phyloP scores from a whole-genome alignment of 2,888 invertebrate genomes.

The Chesias legatella region DNA sequence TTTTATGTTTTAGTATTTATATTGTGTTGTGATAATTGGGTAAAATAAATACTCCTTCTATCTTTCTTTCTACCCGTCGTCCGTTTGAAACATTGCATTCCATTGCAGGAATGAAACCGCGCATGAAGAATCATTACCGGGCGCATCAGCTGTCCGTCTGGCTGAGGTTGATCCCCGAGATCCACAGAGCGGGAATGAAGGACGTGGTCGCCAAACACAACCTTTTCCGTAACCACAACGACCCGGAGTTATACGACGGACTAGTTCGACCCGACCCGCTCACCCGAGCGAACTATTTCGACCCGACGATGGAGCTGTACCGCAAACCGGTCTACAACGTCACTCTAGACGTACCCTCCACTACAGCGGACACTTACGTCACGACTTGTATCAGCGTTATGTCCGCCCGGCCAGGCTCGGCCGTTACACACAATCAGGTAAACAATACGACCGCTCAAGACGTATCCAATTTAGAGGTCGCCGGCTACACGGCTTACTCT shows the following conservation, averaged over 20 bases:
- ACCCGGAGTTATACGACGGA: constrained; percentile 93
- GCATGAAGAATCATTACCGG: constrained; percentile 96
- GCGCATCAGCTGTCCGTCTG: constrained; percentile 98
- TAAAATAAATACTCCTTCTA: too few relatives aligned
- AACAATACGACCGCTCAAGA: constrained; percentile 87
- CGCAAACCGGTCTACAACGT: constrained; percentile 81
- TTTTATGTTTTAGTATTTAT: too few relatives aligned
- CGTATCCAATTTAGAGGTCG: constrained; percentile 89
- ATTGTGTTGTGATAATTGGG: too few relatives aligned
- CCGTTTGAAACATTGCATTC: constrained; percentile 50
- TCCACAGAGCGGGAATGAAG: constrained; percentile 93
- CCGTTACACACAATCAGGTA: constrained; percentile 66
- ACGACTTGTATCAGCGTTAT: constrained; percentile 87
- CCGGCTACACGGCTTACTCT: constrained; percentile 87
- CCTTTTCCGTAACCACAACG: constrained; percentile 93
- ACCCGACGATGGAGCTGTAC: constrained; percentile 82
- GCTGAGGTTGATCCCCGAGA: constrained; percentile 95
- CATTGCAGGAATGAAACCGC: constrained; percentile 92
- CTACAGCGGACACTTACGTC: constrained; percentile 83
- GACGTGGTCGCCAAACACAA: constrained; percentile 94
- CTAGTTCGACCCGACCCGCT: constrained; percentile 91
- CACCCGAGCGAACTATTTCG: constrained; percentile 83
- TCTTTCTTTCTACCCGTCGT: too few relatives aligned
- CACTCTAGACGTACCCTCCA: constrained; percentile 71
- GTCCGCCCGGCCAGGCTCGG: constrained; percentile 82